These are phyloP conservation scores for Arge pagana DNA, from an alignment of 2,888 invertebrate species.

Conservation along the genomic window DNA sequence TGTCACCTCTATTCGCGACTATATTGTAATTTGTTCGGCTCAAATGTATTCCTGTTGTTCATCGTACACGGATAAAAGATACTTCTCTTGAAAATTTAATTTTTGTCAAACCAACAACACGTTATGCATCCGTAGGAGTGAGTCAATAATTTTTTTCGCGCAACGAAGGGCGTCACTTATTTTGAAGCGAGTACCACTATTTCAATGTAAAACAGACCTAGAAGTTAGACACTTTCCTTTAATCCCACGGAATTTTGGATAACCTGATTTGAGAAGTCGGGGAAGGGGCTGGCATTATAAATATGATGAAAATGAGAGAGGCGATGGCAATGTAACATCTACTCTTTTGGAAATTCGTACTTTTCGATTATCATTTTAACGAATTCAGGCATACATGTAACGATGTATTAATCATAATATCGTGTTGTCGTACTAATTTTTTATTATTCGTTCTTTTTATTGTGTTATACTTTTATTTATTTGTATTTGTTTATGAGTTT, in stretches of 20 bases:
- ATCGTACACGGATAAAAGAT: too few species aligned
- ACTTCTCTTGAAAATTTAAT: too few species aligned
- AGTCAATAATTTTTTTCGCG: too few species aligned
- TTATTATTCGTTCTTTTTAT: neutral
- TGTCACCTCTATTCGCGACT: too few species aligned
- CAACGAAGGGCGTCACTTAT: too few species aligned
- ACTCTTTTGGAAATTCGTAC: slow-evolving; percentile 10
- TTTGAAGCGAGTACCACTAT: slow-evolving; percentile 4
- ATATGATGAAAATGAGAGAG: slow-evolving; percentile 38
- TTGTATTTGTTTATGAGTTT: slow-evolving; percentile 19
- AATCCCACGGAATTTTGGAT: neutral
- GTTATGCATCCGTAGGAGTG: too few species aligned
- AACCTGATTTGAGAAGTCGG: neutral
- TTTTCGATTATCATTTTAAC: slow-evolving; percentile 22
- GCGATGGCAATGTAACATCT: slow-evolving; percentile 41
- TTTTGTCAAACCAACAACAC: too few species aligned
- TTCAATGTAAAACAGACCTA: too few species aligned
- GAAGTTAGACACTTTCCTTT: too few species aligned
- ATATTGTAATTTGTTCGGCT: neutral
- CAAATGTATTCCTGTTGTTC: too few species aligned
- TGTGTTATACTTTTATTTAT: slow-evolving; percentile 24
- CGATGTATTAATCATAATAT: slow-evolving; percentile 17
- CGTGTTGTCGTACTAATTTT: neutral
- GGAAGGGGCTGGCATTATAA: slow-evolving; percentile 44
- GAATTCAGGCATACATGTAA: slow-evolving; percentile 15